Base-by-base conservation (phyloP, 2,797 vertebrate species). In the Cheirogaleus major region DNA sequence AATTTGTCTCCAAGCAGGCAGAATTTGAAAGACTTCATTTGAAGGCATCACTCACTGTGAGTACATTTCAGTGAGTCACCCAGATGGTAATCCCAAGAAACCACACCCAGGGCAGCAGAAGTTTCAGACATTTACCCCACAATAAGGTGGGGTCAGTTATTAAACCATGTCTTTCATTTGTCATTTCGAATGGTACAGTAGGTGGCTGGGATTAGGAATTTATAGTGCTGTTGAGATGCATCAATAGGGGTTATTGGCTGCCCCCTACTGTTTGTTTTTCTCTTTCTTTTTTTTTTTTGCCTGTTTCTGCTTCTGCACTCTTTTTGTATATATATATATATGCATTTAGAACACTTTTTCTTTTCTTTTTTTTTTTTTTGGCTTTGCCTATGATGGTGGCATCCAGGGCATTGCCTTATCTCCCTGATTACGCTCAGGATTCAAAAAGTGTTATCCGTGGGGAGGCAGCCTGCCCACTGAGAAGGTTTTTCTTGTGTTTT, bases 401-500 rank as follows among this genome's bases (percentile, higher is more conserved):
- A 82, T 65, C 63, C 79, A 83, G 75, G 89, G 72, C 65, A 8
- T 95, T 95, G 78, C 50, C 89, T 89, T 91, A 43, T 65, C 41
- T 96, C 45, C 70, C 78, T 91, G 89, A 78, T 93, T 89, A 52
- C 22, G 12, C 38, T 72, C 50, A 92, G 38, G 70, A 76, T 95
- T 94, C 72, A 91, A 55, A 80, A 92, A 45, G 14, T 89, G 70
- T 96, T 87, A 57, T 73, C 88, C 92, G 67, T 95, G 96, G 97
- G 97, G 97, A 97, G 73, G 92, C 52, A 96, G 61, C 84, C 80
- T 96, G 45, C 55, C 93, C 57, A 65, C 84, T 75, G 94, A 91
- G 86, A 90, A 96, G 70, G 43, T 97, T 93, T 96, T 91, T 92
- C 92, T 97, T 96, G 27, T 85, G 89, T 98, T 97, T 97, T 92